Conservation (phyloP, 2,797 vertebrate species). For the Gambelia wislizenii region DNA sequence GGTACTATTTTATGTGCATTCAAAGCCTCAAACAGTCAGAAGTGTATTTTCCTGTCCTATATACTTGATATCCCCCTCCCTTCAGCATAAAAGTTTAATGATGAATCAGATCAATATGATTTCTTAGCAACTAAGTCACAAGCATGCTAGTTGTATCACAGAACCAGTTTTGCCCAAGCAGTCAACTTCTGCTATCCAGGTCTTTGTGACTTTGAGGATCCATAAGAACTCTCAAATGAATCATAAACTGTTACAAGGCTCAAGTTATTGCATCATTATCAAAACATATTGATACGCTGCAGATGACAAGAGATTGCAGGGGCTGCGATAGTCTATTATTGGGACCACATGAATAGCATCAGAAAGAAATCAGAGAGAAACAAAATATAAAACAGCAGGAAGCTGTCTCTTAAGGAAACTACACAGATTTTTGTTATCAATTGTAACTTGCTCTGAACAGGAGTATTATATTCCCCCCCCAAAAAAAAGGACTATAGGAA, state of each 20-base stretch:
- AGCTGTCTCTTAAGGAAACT: conserved; percentile 50
- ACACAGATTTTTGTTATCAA: neutral
- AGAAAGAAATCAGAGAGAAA: conserved; percentile 57
- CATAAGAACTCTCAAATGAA: conserved; percentile 83
- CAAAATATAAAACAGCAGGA: conserved; percentile 64
- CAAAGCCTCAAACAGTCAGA: conserved; percentile 59
- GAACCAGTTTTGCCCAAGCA: conserved; percentile 77
- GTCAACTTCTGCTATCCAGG: conserved; percentile 78
- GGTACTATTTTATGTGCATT: conserved; percentile 57
- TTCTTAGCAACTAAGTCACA: conserved; percentile 80
- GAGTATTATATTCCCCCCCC: neutral
- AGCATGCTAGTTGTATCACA: conserved; percentile 72
- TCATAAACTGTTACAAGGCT: conserved; percentile 81
- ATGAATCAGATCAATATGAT: conserved; percentile 75
- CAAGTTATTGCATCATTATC: conserved; percentile 82
- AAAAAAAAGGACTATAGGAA: neutral
- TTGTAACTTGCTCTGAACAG: conserved; percentile 39
- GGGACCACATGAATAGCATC: conserved; percentile 54
- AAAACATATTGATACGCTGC: conserved; percentile 79
- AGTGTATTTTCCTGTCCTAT: conserved; percentile 49
- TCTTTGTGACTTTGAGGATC: conserved; percentile 78
- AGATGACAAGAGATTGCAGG: conserved; percentile 74
- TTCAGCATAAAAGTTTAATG: conserved; percentile 81
- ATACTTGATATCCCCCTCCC: conserved; percentile 23
- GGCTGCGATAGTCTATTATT: conserved; percentile 57